Base-by-base conservation (phyloP, 2,888 invertebrate species). In the Phaedon cochleariae region DNA sequence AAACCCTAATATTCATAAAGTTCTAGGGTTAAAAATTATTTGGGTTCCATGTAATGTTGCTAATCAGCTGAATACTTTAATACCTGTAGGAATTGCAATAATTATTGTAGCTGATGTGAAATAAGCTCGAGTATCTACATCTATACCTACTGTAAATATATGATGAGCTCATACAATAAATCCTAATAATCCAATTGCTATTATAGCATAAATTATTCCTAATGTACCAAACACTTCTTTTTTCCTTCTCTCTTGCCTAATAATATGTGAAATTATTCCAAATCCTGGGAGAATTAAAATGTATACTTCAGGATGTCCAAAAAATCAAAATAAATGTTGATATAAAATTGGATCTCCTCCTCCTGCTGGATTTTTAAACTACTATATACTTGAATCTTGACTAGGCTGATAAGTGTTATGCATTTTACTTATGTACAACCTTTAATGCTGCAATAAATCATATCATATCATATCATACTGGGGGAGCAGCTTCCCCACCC, bases 321-420 rank as follows among this genome's bases (percentile, higher is more conserved):
- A 94, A 85, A 94, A 94, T 89, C 93, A 94, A 85, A 94, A 93
- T 87, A 93, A 84, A 82, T 94, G 92, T 88, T 93, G 92, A 60
- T 91, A 93, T 74, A 94, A 74, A 84, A 94, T 89, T 1, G 92
- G 93, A 62, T 94, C 93, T 59, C 93, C 94, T 26, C 93, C 93
- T 67, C 92, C 92, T 0, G 88, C 86, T 0, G 92, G 92, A 34
- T 93, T n/a, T n/a, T n/a, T n/a, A n/a, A n/a, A n/a, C n/a, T n/a
- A n/a, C n/a, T n/a, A n/a, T n/a, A n/a, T n/a, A n/a, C n/a, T n/a
- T n/a, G n/a, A n/a, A n/a, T n/a, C n/a, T n/a, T n/a, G n/a, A n/a
- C n/a, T n/a, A n/a, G n/a, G n/a, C n/a, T n/a, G n/a, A n/a, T n/a
- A n/a, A n/a, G n/a, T n/a, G n/a, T n/a, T n/a, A n/a, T n/a, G n/a